Base-by-base conservation (phyloP, 2,888 invertebrate species). In the Cataglyphis altisquamis region DNA sequence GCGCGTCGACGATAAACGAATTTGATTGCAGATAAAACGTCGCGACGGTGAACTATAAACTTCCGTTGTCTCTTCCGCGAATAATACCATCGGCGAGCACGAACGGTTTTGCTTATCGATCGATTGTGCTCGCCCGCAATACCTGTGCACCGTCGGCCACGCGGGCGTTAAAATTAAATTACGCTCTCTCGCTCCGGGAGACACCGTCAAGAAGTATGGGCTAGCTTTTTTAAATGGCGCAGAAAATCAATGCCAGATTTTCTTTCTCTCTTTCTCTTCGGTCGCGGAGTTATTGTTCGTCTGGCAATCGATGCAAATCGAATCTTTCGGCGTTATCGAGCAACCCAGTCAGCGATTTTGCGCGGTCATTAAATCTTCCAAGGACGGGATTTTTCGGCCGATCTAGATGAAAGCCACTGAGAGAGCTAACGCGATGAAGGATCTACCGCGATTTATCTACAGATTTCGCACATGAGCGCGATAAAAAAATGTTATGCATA, bases 181-280 rank as follows among this genome's bases (percentile, higher is more conserved):
- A 86, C 80, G 66, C 84, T 36, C 36, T 36, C 36, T 78, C 66
- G 45, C 66, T 66, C 45, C 52, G 21, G 57, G 72, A 64, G 64
- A 73, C 57, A 70, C 80, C 68, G 64, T 62, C 78, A 68, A 84
- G 82, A 88, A 88, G 75, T 88, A 86, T 83, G 83, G 86, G 66
- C 63, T 67, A 80, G 88, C 85, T 86, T 86, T 89, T 77, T 67
- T 67, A 88, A 90, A 91, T 88, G 86, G 82, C 52, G 67, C 84
- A 83, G 90, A 88, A 91, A 90, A 90, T 90, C 89, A 89, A 87
- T 84, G 84, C 48, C 32, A 57, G 52, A 62, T 73, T 63, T 82
- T 21, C 70, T 75, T 63, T 75, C 48, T 68, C 52, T n/a, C 8
- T n/a, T 52, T 52, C 52, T 36, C 81, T 32, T 41, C 41, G 73